A percentile compares a stretch with the other conserved stretches of the same genome.
These are phyloP conservation scores for Myotis davidii DNA, from an alignment of 2,113 vertebrate species.

Conservation along the genomic window DNA sequence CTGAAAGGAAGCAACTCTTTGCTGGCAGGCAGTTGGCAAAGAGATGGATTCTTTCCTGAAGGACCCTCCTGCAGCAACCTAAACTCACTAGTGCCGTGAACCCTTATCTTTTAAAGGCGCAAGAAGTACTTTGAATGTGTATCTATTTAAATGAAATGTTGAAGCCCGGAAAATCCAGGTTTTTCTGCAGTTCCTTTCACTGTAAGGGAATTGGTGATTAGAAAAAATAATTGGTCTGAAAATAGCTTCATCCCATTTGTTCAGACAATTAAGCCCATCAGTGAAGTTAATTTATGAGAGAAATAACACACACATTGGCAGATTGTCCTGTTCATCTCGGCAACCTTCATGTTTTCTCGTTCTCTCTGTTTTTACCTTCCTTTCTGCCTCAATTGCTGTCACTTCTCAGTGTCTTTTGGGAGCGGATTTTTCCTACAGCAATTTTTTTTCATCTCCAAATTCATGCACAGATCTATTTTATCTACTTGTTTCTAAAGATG, in stretches of 20 bases:
- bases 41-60: background rate
- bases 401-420: background rate
- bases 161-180: background rate
- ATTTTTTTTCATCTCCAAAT: background rate
- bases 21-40: conserved; percentile 18
- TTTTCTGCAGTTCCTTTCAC: conserved; percentile 6
- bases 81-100: background rate
- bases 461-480: background rate
- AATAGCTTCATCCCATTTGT: conserved; percentile 59
- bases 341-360: background rate
- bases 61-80: background rate
- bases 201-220: conserved; percentile 22
- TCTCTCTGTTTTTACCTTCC: background rate
- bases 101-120: background rate
- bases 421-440: background rate
- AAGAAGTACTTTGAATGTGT: conserved; percentile 17
- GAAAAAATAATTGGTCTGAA: conserved; percentile 54
- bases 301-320: background rate
- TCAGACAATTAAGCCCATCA: conserved; percentile 22
- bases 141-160: conserved; percentile 45
- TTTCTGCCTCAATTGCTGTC: background rate
- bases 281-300: conserved; percentile 16
- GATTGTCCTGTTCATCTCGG: background rate
- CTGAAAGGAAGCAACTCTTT: conserved; percentile 39
- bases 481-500: background rate